Evolutionary conservation across 2,797 vertebrate genomes (phyloP).

Genomic region (Thripadectes ignobilis): DNA sequence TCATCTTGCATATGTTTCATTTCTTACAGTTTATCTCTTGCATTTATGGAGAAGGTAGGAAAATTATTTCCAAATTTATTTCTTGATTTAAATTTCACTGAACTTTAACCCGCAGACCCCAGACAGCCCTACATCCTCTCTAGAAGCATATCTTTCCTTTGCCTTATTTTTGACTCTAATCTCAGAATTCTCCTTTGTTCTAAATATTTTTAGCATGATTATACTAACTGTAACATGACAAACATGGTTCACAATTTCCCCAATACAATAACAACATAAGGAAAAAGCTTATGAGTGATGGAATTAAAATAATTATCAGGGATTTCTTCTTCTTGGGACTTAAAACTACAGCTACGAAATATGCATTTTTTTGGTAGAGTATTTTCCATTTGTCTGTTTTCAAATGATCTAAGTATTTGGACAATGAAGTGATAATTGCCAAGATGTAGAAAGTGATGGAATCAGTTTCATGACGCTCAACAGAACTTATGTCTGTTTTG

Average conservation of each 20-base stretch:
- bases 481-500: not conserved
- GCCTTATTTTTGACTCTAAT: not conserved
- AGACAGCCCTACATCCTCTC: not conserved
- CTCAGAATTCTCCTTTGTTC: not conserved
- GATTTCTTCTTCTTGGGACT: not conserved
- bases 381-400: not conserved
- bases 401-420: not conserved
- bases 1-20: not conserved
- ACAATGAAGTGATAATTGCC: not conserved
- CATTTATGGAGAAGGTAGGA: not conserved
- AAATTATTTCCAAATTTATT: not conserved
- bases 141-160: not conserved
- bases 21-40: not conserved
- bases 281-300: not conserved
- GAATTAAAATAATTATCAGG: not conserved
- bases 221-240: not conserved
- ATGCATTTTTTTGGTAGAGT: not conserved
- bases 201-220: not conserved
- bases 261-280: not conserved
- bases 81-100: not conserved
- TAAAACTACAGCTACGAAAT: not conserved
- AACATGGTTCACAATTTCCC: not conserved
- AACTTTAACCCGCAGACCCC: not conserved
- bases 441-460: not conserved
- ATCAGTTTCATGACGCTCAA: rapidly evolving